Percentiles rank a stretch among this genome's conserved stretches.
phyloP scores from a whole-genome alignment of 1,140 invertebrate species.

The Oncopeltus fasciatus region DNA sequence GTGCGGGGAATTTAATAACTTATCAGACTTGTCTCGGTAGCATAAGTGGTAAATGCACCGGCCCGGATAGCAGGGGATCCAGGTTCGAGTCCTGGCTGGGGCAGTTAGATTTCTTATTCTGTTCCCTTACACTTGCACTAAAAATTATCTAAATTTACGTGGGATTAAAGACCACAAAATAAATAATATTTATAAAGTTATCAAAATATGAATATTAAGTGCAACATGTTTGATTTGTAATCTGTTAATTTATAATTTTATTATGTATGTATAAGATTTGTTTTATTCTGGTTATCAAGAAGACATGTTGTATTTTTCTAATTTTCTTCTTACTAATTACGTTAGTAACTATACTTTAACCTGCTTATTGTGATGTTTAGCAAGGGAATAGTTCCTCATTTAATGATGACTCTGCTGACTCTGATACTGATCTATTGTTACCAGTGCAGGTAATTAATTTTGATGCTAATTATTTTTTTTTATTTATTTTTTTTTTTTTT shows the following conservation, averaged over 20 bases:
- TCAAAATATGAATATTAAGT: too few relatives aligned
- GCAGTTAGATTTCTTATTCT: too few relatives aligned
- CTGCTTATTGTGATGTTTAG: conserved; percentile 9
- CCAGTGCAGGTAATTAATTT: neutral
- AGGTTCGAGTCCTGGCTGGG: too few relatives aligned
- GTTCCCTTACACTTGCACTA: too few relatives aligned
- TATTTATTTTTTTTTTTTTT: neutral
- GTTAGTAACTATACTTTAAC: neutral
- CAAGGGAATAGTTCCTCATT: neutral
- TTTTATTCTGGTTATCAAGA: neutral
- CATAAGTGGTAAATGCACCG: too few relatives aligned
- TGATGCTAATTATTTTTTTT: neutral
- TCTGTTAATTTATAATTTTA: too few relatives aligned
- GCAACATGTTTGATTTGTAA: too few relatives aligned
- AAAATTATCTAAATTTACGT: too few relatives aligned
- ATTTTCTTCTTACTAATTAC: neutral
- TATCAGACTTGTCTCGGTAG: too few relatives aligned
- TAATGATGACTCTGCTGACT: conserved; percentile 12
- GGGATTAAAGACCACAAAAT: too few relatives aligned
- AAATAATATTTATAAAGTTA: neutral
- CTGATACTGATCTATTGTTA: conserved; percentile 17
- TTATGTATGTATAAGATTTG: neutral
- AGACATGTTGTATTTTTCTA: neutral
- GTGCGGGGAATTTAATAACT: too few relatives aligned
- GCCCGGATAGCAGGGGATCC: too few relatives aligned